Evolutionary conservation across 2,888 invertebrate species (phyloP), one percentile per base, ranked within the genome.

Genomic region (Papilio elwesi): DNA sequence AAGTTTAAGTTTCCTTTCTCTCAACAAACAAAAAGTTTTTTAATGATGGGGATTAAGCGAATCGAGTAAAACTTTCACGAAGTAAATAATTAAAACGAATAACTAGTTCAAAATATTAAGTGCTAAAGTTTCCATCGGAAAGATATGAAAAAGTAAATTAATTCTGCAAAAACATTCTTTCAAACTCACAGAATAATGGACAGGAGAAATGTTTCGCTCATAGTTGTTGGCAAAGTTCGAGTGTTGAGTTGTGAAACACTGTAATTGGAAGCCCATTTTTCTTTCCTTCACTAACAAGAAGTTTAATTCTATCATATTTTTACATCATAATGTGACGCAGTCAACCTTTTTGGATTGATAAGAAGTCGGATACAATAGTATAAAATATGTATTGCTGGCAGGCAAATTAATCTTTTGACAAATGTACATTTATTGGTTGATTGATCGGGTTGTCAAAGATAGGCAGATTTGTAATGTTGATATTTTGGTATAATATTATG

Each of bases 91-190:
- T 62, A 62, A 43, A 62, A 62, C 10, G 59, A 43, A 43, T 43
- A 62, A 62, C 59, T 62, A 62, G 10, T 62, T 62, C 43, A 62
- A 43, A 62, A 62, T 43, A 43, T 62, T 62, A 62, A 62, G 59
- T 62, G 59, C 43, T 62, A 62, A 62, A 62, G 59, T 62, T 62
- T 62, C 59, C 43, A 62, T 62, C 59, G 15, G 59, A 62, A 62
- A 62, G 59, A 62, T 62, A 62, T 62, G 43, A 62, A 62, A 62
- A 62, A 62, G n/a, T 62, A n/a, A 15, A 62, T 62, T 62, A 62
- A 62, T 59, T 59, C 59, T 62, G 43, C 38, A 43, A 62, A 26
- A 62, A 62, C 43, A 62, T 43, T 62, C 59, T 62, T 62, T 43
- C 38, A 5, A 62, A 43, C 59, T 62, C 43, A 4, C 59, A n/a